Base-by-base conservation (phyloP, 1,140 invertebrate genomes). In the Tigriopus japonicus region DNA sequence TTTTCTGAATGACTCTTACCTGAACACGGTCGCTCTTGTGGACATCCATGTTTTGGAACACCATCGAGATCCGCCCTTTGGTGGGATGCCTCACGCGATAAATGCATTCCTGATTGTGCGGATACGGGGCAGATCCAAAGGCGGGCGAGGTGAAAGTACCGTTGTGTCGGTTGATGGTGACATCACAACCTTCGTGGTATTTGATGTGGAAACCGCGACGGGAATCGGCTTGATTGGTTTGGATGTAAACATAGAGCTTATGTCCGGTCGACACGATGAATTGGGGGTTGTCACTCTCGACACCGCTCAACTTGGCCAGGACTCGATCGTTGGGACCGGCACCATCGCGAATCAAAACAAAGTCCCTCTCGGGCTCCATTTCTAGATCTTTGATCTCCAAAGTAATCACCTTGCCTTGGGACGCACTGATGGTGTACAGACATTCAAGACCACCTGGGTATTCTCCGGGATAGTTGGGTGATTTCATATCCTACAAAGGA, bases 371-470 rank as follows among this genome's bases (percentile, higher is more conserved):
- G 66, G 80, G 79, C 69, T 87, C 86, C 63, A 95, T 74, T 68
- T 93, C 88, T 66, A 95, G 76, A 69, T 93, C 87, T 66, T 93
- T 84, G 62, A 94, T 75, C 78, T 67, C 63, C 12, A 67, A 59
- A 0, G 66, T 66, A 42, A 67, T 67, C 52, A 66, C 63, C 24
- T 65, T 23, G 15, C 56, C 62, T 64, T 73, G 78, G 69, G 91
- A 86, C 2, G 91, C 86, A 67, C 86, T 83, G 56, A 96, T 82
- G 9, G 87, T 83, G 71, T 93, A 95, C 17, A 94, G 77, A 67
- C 92, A 96, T 74, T 96, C 92, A 41, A 94, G 74, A 14, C 91
- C 91, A 56, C 90, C 90, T 1, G 90, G 89, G 75, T 94, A 95
- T 66, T 83, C 81, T 64, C 85, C 82, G 0, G 91, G 91, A 73